These are phyloP conservation scores for Thaumatotibia leucotreta DNA, from an alignment of 1,140 invertebrate genomes.

Conservation along the genomic window DNA sequence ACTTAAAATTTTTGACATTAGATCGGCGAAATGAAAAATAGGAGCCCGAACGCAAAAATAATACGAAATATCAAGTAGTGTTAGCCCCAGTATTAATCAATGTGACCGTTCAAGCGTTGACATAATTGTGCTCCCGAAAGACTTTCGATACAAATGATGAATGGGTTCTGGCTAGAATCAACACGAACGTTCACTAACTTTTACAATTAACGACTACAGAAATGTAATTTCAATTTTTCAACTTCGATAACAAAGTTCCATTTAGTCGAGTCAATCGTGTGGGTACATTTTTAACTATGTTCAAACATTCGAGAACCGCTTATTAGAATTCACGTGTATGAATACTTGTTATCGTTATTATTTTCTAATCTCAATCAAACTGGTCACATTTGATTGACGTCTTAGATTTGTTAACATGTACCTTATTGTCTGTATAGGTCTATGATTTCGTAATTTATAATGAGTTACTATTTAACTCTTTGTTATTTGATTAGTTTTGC, in stretches of 20 bases:
- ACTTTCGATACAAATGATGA: not conserved
- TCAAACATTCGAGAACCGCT: not conserved
- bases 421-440: slow-evolving; percentile 2
- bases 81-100: slow-evolving; percentile 20
- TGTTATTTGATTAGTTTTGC: not conserved
- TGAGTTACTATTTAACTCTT: slow-evolving; percentile 4
- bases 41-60: slow-evolving; percentile 33
- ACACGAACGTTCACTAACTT: not conserved
- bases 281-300: not conserved
- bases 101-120: slow-evolving; percentile 16
- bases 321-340: not conserved
- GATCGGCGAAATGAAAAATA: slow-evolving; percentile 38
- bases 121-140: slow-evolving; percentile 14
- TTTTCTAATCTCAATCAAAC: slow-evolving; percentile 14
- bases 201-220: not conserved
- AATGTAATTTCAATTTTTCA: slow-evolving; percentile 7
- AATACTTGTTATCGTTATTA: slow-evolving; percentile 12
- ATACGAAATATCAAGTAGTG: slow-evolving; percentile 23
- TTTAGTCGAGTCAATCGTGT: not conserved
- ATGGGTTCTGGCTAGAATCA: not conserved
- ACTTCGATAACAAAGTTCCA: not conserved
- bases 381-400: slow-evolving; percentile 12
- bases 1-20: slow-evolving; percentile 51
- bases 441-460: slow-evolving; percentile 2
- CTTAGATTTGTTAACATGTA: slow-evolving; percentile 4